These are phyloP conservation scores for Hexactinellida sp. DNA, from an alignment of 37 sponge, comb jelly and placozoan species.

Conservation along the genomic window DNA sequence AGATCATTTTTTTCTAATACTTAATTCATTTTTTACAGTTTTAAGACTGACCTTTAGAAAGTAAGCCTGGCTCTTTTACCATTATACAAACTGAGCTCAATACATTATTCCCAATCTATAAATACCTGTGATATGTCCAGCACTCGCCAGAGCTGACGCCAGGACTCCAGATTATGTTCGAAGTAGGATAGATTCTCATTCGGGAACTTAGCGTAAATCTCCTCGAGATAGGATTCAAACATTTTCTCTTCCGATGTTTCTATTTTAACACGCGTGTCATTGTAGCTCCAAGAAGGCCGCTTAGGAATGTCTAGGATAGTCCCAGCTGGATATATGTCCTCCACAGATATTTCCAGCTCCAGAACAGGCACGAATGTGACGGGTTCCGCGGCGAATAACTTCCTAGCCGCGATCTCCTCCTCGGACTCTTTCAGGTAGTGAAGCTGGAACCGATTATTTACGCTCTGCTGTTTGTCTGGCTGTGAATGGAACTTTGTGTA, in stretches of 20 bases:
- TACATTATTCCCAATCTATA: too few species aligned
- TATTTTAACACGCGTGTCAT: slow-evolving; percentile 43
- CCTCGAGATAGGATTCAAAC: slow-evolving; percentile 46
- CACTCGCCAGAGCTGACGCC: slow-evolving; percentile 94
- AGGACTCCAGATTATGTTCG: slow-evolving; percentile 95
- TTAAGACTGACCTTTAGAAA: too few species aligned
- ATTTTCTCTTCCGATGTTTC: slow-evolving; percentile 37
- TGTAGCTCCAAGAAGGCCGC: slow-evolving; percentile 60
- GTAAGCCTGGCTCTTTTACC: too few species aligned
- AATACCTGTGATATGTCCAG: slow-evolving; percentile 66
- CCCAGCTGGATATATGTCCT: slow-evolving; percentile 49
- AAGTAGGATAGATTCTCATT: slow-evolving; percentile 60
- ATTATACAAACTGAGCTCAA: too few species aligned
- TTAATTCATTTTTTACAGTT: too few species aligned
- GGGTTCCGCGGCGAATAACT: slow-evolving; percentile 27
- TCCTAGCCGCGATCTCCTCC: slow-evolving; percentile 47
- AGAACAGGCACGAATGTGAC: slow-evolving; percentile 46
- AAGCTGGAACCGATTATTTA: slow-evolving; percentile 35
- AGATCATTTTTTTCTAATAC: too few species aligned
- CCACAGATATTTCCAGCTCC: slow-evolving; percentile 43
- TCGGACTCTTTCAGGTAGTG: slow-evolving; percentile 52
- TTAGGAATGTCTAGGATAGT: slow-evolving; percentile 67
- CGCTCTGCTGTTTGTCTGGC: neutral
- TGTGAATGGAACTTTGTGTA: slow-evolving; percentile 29
- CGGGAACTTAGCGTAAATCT: slow-evolving; percentile 29